A percentile compares a stretch with the other conserved stretches of the same genome.
Conservation (phyloP, 2,888 invertebrate species). For the Drosophila paranaensis region DNA sequence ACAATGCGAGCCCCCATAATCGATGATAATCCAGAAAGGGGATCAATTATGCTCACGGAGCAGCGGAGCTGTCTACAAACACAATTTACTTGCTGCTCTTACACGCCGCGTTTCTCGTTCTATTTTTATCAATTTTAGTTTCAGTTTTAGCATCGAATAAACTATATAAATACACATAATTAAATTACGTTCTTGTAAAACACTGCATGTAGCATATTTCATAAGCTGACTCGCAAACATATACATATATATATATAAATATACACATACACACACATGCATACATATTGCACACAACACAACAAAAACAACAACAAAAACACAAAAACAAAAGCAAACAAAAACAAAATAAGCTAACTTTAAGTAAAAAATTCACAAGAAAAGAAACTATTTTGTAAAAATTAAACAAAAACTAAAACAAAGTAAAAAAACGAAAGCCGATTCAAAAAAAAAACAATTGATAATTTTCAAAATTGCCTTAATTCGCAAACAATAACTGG, state of each 20-base stretch:
- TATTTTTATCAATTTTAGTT: slow-evolving; percentile 69
- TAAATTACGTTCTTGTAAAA: slow-evolving; percentile 51
- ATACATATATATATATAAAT: slow-evolving; percentile 23
- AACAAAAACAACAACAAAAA: too few relatives aligned
- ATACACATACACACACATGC: slow-evolving; percentile 11
- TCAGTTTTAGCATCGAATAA: slow-evolving; percentile 75
- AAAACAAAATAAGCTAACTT: slow-evolving; percentile 38
- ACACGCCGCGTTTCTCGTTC: slow-evolving; percentile 62
- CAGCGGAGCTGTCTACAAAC: slow-evolving; percentile 22
- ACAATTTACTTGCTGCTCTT: slow-evolving; percentile 46
- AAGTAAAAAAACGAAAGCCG: slow-evolving; percentile 9
- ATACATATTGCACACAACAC: slow-evolving; percentile 18
- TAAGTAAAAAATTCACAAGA: slow-evolving; percentile 50
- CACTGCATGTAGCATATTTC: slow-evolving; percentile 35
- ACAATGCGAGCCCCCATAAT: not conserved
- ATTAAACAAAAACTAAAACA: slow-evolving; percentile 27
- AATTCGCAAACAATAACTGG: slow-evolving; percentile 52
- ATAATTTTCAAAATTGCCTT: slow-evolving; percentile 62
- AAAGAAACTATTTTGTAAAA: slow-evolving; percentile 43
- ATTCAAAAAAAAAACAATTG: slow-evolving; percentile 47
- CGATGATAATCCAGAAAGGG: not conserved
- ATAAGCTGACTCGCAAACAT: slow-evolving; percentile 45
- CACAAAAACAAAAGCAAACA: too few relatives aligned
- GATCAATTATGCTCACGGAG: slow-evolving; percentile 2
- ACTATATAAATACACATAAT: slow-evolving; percentile 60